phyloP scores from a whole-genome alignment of 2,113 vertebrate genomes.

The Saguinus midas region DNA sequence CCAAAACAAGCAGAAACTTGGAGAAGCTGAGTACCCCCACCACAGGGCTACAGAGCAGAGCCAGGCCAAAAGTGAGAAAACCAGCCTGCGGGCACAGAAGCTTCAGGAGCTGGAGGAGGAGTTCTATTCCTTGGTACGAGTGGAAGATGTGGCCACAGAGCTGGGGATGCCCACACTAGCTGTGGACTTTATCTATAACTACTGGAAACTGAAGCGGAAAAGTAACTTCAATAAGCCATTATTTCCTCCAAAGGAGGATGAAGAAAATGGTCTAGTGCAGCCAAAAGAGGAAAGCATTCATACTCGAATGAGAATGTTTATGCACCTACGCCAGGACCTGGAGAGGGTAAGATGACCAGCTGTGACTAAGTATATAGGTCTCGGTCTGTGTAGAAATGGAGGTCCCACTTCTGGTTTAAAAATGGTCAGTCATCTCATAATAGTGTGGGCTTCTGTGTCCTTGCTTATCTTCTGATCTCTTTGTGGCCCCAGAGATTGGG shows the following conservation, averaged over 20 bases:
- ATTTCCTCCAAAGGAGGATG: conserved; percentile 94
- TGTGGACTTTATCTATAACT: conserved; percentile 96
- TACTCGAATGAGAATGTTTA: conserved; percentile 99
- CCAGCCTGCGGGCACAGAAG: conserved; percentile 92
- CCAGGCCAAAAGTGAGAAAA: conserved; percentile 89
- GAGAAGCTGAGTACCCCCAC: conserved; percentile 74
- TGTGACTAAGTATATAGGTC: neutral
- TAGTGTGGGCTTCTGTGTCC: neutral
- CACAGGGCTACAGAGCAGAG: conserved; percentile 88
- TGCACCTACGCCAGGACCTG: conserved; percentile 98
- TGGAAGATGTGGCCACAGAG: conserved; percentile 89
- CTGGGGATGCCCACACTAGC: conserved; percentile 87
- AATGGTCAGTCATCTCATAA: neutral
- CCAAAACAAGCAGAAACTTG: conserved; percentile 87
- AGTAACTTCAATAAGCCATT: conserved; percentile 95
- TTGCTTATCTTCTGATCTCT: conserved; percentile 28
- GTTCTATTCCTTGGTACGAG: conserved; percentile 91
- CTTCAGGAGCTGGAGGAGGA: conserved; percentile 96
- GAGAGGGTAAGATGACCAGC: conserved; percentile 90
- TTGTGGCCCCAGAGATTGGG: neutral
- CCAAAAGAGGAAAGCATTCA: conserved; percentile 97
- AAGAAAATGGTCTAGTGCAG: conserved; percentile 92
- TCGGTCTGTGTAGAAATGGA: neutral
- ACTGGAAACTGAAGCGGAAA: conserved; percentile 98
- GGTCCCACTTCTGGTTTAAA: neutral